Percentiles rank a stretch among this genome's conserved stretches.
phyloP scores from a whole-genome alignment of 2,797 vertebrate species.

The Lepus townsendii region DNA sequence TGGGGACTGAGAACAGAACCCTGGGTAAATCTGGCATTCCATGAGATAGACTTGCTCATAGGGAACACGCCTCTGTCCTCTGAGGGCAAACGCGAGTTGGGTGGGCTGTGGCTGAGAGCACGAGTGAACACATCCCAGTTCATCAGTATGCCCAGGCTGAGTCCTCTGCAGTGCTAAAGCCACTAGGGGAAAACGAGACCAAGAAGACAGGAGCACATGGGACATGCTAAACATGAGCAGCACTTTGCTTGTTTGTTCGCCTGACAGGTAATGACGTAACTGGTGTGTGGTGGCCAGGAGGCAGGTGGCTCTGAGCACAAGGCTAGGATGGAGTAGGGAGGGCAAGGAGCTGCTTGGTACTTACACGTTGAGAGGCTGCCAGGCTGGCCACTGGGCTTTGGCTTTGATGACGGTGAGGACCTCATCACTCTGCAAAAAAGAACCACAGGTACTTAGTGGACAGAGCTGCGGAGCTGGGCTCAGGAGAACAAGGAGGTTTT shows the following conservation, averaged over 20 bases:
- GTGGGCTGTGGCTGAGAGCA: neutral
- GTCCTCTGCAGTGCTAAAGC: neutral
- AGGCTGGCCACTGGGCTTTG: conserved; percentile 99
- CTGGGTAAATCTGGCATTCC: neutral
- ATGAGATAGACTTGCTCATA: neutral
- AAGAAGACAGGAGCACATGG: neutral
- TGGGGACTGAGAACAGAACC: neutral
- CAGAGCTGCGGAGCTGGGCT: neutral
- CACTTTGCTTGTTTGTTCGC: neutral
- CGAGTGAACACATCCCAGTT: neutral
- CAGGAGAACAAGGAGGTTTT: neutral
- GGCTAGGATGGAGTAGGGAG: neutral
- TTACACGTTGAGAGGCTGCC: conserved; percentile 99
- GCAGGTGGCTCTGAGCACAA: neutral
- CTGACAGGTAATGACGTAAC: neutral
- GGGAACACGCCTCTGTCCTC: neutral
- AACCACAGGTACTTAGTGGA: conserved; percentile 72
- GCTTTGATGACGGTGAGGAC: conserved; percentile 99
- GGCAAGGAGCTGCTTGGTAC: conserved; percentile 85
- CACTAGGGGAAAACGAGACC: neutral
- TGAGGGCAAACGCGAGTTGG: neutral
- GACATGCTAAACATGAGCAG: neutral
- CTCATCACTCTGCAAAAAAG: conserved; percentile 94
- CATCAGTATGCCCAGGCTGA: neutral
- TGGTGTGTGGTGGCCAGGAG: neutral